phyloP scores from a whole-genome alignment of 2,113 vertebrate genomes.

The Numenius arquata region DNA sequence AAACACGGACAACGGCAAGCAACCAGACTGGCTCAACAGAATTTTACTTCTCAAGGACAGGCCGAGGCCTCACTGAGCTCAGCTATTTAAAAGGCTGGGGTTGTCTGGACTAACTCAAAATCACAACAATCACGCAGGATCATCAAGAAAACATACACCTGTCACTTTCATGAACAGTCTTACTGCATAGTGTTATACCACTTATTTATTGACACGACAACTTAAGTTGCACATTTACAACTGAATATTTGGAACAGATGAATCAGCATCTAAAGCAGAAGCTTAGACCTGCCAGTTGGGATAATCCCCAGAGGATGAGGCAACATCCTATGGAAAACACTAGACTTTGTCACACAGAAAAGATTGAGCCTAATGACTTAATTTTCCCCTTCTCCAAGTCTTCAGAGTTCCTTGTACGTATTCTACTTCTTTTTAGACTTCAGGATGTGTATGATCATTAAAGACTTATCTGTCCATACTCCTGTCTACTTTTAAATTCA shows the following conservation, averaged over 20 bases:
- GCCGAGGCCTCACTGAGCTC: background rate
- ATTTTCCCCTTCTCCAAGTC: background rate
- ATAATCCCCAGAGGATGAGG: background rate
- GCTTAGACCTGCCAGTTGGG: background rate
- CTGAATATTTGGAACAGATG: background rate
- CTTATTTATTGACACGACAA: background rate
- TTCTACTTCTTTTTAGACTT: background rate
- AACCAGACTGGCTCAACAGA: background rate
- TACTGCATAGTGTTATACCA: accelerated
- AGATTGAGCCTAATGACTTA: background rate
- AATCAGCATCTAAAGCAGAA: background rate
- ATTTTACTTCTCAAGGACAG: background rate
- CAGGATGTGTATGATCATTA: background rate
- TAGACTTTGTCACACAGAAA: background rate
- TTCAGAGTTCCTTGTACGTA: background rate
- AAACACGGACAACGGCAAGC: background rate
- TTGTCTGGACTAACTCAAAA: background rate
- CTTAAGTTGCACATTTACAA: background rate
- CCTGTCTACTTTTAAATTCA: background rate
- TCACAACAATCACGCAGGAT: background rate
- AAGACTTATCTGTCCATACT: background rate
- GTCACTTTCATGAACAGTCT: background rate
- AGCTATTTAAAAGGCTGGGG: background rate
- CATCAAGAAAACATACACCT: background rate
- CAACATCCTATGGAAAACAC: background rate